Evolutionary conservation across 2,113 vertebrate genomes (phyloP), one percentile per base, ranked within the genome.

Genomic region (Sylvia atricapilla): DNA sequence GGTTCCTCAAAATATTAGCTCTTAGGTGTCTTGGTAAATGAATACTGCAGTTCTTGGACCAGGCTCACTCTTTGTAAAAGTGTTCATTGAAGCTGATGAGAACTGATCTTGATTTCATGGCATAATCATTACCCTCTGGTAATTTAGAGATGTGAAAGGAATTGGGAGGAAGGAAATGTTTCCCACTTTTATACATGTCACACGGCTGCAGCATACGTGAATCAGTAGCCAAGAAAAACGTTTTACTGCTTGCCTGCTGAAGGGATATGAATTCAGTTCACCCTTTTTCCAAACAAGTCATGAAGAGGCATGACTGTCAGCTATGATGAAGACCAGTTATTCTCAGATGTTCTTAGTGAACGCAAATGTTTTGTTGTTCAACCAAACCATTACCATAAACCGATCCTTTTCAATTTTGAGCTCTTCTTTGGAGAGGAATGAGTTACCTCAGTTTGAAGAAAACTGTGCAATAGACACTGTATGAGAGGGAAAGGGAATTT

Each of bases 21-120:
- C 60, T 60, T 84, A 90, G 68, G 37, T 84, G 74, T 68, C 55
- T 67, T 33, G 14, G 39, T 68, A 88, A 94, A 87, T 64, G 76
- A 90, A 92, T 78, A 53, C 52, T 70, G 8, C 56, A 46, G 41
- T 35, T 88, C 79, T 86, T 90, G 49, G 44, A 74, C 10, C 7
- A 64, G 41, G 20, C 47, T 86, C 21, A 44, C 24, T 83, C 76
- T 92, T 93, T 75, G 43, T 91, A 88, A 76, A 79, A 92, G 27
- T 41, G 37, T 50, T 74, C 75, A 86, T 70, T 86, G 90, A 94
- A 96, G 92, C 13, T 94, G 81, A 92, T 93, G 81, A 97, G 69
- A 96, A 81, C 43, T 90, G 94, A 90, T 79, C 90, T 86, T 84
- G 70, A 74, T 97, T 95, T 91, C 87, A 69, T 94, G 82, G 35